Conservation (phyloP, 2,888 invertebrate species). For the Nemurella pictetii region DNA sequence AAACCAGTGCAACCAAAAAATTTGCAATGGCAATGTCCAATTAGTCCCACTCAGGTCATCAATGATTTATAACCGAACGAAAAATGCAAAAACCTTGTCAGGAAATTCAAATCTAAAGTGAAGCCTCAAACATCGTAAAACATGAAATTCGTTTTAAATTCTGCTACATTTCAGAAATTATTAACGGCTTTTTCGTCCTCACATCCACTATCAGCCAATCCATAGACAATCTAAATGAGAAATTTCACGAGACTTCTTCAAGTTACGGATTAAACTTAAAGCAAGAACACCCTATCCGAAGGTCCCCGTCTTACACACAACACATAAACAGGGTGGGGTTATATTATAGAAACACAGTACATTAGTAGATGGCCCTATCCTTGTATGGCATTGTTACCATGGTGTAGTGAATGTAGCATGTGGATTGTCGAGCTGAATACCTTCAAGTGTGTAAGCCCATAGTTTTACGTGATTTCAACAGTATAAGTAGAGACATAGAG, state of each 20-base stretch:
- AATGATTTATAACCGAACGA: background rate
- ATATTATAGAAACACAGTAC: background rate
- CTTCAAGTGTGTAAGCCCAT: background rate
- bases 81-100: background rate
- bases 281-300: background rate
- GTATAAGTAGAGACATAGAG: background rate
- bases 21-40: background rate
- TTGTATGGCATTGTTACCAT: background rate
- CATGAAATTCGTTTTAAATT: background rate
- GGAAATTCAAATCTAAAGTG: background rate
- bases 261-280: too few species aligned
- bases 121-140: background rate
- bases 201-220: background rate
- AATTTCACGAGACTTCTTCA: background rate
- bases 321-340: background rate
- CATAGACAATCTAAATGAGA: background rate
- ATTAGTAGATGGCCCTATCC: background rate
- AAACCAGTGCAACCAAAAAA: background rate
- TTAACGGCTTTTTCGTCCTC: background rate
- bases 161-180: background rate
- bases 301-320: background rate
- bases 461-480: background rate
- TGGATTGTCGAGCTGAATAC: background rate
- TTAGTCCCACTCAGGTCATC: background rate
- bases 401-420: background rate